These are phyloP conservation scores for Suillia variegata DNA, from an alignment of 2,888 invertebrate genomes.

Conservation along the genomic window DNA sequence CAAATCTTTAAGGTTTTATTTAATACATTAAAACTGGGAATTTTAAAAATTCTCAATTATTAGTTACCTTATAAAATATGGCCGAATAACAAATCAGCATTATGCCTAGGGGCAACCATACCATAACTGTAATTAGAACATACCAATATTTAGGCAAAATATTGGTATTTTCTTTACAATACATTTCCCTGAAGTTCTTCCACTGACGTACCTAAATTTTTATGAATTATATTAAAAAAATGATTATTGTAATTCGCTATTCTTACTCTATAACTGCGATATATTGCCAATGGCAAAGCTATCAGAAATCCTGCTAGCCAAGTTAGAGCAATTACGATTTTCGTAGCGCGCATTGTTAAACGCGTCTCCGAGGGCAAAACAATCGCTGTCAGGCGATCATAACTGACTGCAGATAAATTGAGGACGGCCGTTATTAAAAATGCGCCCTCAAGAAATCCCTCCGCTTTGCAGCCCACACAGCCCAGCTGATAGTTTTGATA, in stretches of 20 bases:
- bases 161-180: slow-evolving; percentile 72
- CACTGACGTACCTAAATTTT: slow-evolving; percentile 70
- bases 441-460: slow-evolving; percentile 77
- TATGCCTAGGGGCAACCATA: slow-evolving; percentile 77
- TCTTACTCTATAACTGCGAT: slow-evolving; percentile 67
- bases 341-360: slow-evolving; percentile 69
- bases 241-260: neutral
- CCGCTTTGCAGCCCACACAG: slow-evolving; percentile 74
- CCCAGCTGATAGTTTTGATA: slow-evolving; percentile 80
- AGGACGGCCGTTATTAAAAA: slow-evolving; percentile 77
- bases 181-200: slow-evolving; percentile 76
- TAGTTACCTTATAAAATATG: slow-evolving; percentile 72
- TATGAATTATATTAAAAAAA: neutral
- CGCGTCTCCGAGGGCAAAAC: slow-evolving; percentile 74
- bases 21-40: too few species aligned
- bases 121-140: slow-evolving; percentile 73
- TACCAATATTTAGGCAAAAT: slow-evolving; percentile 78
- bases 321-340: slow-evolving; percentile 68
- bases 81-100: slow-evolving; percentile 78
- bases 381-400: slow-evolving; percentile 82
- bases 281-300: slow-evolving; percentile 70
- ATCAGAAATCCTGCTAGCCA: slow-evolving; percentile 72
- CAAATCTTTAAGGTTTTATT: too few species aligned
- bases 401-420: slow-evolving; percentile 78
- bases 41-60: too few species aligned